A percentile compares a stretch with the other conserved stretches of the same genome.
Evolutionary conservation across 1,140 invertebrate species (phyloP).

Genomic region (Charaxes varanes): DNA sequence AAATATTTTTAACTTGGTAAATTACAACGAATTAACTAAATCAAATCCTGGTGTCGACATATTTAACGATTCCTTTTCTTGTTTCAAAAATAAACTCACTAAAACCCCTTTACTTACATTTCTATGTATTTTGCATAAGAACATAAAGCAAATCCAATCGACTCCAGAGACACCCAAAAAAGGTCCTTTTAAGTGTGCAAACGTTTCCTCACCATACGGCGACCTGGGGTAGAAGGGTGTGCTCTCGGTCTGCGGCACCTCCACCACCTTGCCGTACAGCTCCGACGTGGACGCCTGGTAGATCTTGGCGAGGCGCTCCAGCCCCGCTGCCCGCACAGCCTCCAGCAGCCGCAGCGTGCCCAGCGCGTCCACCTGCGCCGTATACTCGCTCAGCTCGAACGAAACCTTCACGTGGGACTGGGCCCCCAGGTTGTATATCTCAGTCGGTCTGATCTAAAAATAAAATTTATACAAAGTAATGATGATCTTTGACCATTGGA

Average conservation of each 20-base stretch:
- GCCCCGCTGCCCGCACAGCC: slow-evolving; percentile 93
- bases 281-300: slow-evolving; percentile 99
- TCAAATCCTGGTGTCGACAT: no score
- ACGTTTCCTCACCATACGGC: slow-evolving; percentile 94
- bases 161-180: no score
- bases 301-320: slow-evolving; percentile 91
- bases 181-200: not conserved
- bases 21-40: no score
- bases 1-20: no score
- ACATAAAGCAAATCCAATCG: no score
- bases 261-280: slow-evolving; percentile 97
- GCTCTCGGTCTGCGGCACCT: slow-evolving; percentile 97
- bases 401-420: slow-evolving; percentile 99
- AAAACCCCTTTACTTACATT: no score
- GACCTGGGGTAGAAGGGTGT: slow-evolving; percentile 99
- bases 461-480: no score
- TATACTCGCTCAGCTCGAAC: slow-evolving; percentile 99
- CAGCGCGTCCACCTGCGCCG: slow-evolving; percentile 97
- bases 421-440: slow-evolving; percentile 99
- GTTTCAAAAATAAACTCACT: no score
- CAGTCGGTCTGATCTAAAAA: slow-evolving; percentile 85
- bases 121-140: no score
- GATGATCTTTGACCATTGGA: no score
- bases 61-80: no score
- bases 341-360: slow-evolving; percentile 96